These are phyloP conservation scores for Corythornis madagascariensis DNA, from an alignment of 2,113 vertebrate species.

Conservation along the genomic window DNA sequence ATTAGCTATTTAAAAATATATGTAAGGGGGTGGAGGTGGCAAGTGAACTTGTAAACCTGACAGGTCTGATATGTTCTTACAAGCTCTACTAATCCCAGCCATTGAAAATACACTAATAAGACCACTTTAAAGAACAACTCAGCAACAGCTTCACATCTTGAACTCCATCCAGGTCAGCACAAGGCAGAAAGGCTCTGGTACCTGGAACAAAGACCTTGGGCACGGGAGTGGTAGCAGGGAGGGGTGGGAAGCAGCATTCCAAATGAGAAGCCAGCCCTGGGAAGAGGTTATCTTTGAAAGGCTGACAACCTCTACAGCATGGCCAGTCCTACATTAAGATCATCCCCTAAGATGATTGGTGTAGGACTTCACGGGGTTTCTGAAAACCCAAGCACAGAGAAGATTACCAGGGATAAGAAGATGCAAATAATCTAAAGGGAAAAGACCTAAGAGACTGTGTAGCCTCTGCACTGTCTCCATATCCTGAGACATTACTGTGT, in stretches of 20 bases:
- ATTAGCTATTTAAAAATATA: slow-evolving; percentile 62
- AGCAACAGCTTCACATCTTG: not conserved
- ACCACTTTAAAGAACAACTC: slow-evolving; percentile 14
- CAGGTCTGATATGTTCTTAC: slow-evolving; percentile 39
- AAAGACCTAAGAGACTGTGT: not conserved
- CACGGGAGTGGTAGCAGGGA: not conserved
- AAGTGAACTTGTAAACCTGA: slow-evolving; percentile 32
- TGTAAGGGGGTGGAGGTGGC: slow-evolving; percentile 5
- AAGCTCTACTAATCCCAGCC: slow-evolving; percentile 32
- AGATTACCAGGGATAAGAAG: not conserved
- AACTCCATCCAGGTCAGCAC: not conserved
- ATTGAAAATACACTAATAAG: slow-evolving; percentile 9
- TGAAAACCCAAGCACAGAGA: not conserved
- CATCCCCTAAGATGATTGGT: not conserved
- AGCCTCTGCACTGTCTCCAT: not conserved
- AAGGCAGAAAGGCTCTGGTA: not conserved
- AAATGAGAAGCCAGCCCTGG: not conserved
- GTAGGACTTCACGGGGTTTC: not conserved
- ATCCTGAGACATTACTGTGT: not conserved
- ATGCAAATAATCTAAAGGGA: not conserved
- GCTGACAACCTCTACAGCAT: not conserved
- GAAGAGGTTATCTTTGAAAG: not conserved
- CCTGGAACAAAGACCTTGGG: not conserved
- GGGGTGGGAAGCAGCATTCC: not conserved
- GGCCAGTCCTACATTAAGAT: not conserved